Conservation (phyloP, 2,888 invertebrate genomes). For the Gastrophysa polygoni region DNA sequence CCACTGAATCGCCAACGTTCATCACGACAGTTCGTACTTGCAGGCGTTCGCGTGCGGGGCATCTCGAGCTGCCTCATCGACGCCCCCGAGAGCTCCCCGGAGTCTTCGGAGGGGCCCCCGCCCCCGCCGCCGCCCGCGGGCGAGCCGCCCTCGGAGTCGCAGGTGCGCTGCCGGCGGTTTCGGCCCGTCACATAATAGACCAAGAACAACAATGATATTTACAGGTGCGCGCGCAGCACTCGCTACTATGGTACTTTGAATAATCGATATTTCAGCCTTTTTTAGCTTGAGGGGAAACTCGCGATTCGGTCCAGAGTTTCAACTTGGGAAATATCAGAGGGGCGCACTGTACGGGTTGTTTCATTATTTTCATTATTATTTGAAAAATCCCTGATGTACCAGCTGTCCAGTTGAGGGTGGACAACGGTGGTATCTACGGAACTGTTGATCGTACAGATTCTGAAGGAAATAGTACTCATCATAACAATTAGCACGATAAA, state of each 20-base stretch:
- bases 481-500: too few relatives aligned
- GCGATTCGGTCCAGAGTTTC: neutral
- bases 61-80: constrained; percentile 57
- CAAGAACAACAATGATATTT: neutral
- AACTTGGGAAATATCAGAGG: neutral
- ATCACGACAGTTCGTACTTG: constrained; percentile 30
- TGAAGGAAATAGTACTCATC: too few relatives aligned
- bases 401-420: too few relatives aligned
- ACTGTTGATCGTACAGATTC: too few relatives aligned
- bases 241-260: constrained; percentile 20
- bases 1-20: too few relatives aligned
- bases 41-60: constrained; percentile 54
- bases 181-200: constrained; percentile 55
- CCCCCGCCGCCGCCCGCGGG: constrained; percentile 55
- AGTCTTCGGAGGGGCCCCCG: constrained; percentile 52
- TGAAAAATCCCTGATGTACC: too few relatives aligned
- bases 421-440: too few relatives aligned
- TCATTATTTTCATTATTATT: too few relatives aligned
- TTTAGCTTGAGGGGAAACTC: neutral
- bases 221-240: constrained; percentile 15
- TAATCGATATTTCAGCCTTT: constrained; percentile 9
- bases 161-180: constrained; percentile 55
- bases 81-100: constrained; percentile 51
- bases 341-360: too few relatives aligned
- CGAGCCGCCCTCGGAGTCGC: constrained; percentile 55